Evolutionary conservation across 2,797 vertebrate species (phyloP).

Genomic region (Myotis planiceps): DNA sequence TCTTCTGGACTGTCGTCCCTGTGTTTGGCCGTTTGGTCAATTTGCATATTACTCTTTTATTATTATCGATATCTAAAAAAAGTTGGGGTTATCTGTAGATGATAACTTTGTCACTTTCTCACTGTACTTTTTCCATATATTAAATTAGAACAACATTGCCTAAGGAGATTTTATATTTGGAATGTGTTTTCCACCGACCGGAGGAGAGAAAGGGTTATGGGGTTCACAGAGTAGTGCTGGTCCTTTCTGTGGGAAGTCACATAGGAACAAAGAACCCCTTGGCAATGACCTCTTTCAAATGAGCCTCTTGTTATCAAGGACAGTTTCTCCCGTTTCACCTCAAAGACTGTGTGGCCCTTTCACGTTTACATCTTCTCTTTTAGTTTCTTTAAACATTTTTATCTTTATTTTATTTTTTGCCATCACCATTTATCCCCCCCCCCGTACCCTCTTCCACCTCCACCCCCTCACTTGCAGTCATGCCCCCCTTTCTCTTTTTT

Average conservation of each 20-base stretch:
- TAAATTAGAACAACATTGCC: neutral
- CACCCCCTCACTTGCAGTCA: neutral
- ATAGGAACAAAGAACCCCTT: neutral
- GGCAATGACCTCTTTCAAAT: neutral
- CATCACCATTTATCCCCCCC: neutral
- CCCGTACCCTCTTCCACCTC: neutral
- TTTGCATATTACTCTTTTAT: too few relatives aligned
- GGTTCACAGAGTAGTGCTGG: neutral
- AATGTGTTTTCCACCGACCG: neutral
- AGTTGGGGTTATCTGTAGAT: neutral
- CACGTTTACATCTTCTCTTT: neutral
- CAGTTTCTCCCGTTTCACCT: neutral
- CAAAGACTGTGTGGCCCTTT: neutral
- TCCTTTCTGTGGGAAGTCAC: neutral
- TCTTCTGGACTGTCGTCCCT: too few relatives aligned
- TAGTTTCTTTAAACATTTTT: neutral
- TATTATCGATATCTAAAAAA: neutral
- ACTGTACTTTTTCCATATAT: neutral
- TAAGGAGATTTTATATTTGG: neutral
- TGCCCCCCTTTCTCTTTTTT: neutral
- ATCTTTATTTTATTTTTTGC: neutral
- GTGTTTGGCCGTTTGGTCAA: too few relatives aligned
- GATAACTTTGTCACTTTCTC: neutral
- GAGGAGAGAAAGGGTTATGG: neutral
- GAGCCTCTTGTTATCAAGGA: neutral